phyloP scores from a whole-genome alignment of 2,888 invertebrate species.

The Nomada flava region DNA sequence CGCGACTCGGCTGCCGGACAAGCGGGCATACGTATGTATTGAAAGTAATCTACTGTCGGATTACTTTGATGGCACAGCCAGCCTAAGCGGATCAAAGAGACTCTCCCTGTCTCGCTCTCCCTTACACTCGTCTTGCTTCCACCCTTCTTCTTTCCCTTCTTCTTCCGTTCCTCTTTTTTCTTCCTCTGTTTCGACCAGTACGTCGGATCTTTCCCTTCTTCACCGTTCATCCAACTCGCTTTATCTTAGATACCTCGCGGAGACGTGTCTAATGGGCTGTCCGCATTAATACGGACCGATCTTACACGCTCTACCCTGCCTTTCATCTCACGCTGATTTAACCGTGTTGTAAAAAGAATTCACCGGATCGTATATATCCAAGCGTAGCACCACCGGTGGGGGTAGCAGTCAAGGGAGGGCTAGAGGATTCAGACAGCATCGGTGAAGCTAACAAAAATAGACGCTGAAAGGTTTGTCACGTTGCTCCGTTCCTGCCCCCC shows the following conservation, averaged over 20 bases:
- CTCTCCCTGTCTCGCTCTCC: constrained; percentile 35
- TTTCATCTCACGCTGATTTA: constrained; percentile 81
- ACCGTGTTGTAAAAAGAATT: constrained; percentile 79
- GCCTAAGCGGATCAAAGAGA: constrained; percentile 78
- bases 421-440: constrained; percentile 38
- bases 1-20: constrained; percentile 58
- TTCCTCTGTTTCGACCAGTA: neutral
- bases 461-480: constrained; percentile 71
- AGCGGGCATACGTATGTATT: constrained; percentile 59
- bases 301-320: constrained; percentile 63
- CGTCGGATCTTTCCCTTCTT: neutral
- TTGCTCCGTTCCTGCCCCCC: constrained; percentile 22
- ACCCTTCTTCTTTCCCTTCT: neutral
- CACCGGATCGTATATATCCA: constrained; percentile 73
- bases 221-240: neutral
- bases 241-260: constrained; percentile 47
- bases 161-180: neutral
- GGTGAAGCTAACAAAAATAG: constrained; percentile 74
- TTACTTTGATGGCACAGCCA: constrained; percentile 75
- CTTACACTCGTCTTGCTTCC: neutral
- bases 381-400: constrained; percentile 41
- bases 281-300: constrained; percentile 72
- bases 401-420: constrained; percentile 29
- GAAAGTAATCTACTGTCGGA: constrained; percentile 77
- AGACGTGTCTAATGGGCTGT: constrained; percentile 70